Evolutionary conservation across 2,888 invertebrate genomes (phyloP), one percentile per base, ranked within the genome.

Genomic region (Spilosoma lubricipeda): DNA sequence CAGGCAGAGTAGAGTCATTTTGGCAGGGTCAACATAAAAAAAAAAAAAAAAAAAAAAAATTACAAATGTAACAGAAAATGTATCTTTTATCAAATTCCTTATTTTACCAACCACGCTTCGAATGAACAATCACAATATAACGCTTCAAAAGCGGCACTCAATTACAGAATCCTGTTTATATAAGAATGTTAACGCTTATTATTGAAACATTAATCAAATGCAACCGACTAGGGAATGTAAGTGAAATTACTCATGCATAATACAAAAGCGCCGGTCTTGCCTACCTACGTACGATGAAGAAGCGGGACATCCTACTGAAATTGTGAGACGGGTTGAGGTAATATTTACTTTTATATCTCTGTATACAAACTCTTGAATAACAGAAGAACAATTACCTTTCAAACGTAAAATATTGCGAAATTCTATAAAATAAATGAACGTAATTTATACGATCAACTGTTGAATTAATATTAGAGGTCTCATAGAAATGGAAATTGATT

Each of bases 171-270:
- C 20, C 33, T 63, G 42, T 72, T 67, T 73, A 80, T 67, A 71
- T 56, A 72, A 71, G 72, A 76, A 59, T 82, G 83, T 84, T 84
- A 85, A 79, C 77, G 72, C 79, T 77, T 82, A 85, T 83, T 89
- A 89, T 90, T 89, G 85, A 88, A 89, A 88, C 87, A 90, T 91
- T 90, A 88, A 90, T 92, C 87, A 90, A 88, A 86, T 89, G 89
- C 87, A 88, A 78, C 78, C 80, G 72, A 74, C 67, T 74, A 36
- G 69, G 85, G 83, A 83, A 85, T 85, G 85, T 86, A 86, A 88
- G 89, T 89, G 89, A 89, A 89, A 91, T 90, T 90, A 89, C 83
- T 86, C 88, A 86, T 91, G 87, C 85, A 90, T 91, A 89, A 90
- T 89, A 90, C 86, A 90, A 76, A 81, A 74, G 66, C 18, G 67